Base-by-base conservation (phyloP, 2,888 invertebrate species). In the Serripes groenlandicus region DNA sequence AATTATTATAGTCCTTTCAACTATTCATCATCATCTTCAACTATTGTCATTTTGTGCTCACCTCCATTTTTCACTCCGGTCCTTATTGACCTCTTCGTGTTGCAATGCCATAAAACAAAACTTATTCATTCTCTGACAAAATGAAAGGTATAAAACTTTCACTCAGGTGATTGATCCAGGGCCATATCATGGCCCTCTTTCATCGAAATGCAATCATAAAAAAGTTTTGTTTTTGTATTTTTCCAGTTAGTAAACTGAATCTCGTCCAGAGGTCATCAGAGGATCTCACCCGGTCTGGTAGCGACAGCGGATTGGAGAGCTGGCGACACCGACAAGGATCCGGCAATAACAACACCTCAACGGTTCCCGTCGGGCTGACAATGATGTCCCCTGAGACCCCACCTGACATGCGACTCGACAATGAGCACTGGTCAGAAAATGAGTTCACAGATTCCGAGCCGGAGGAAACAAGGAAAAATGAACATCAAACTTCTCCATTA, bases 391-490 rank as follows among this genome's bases (percentile, higher is more conserved):
- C 92, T 1, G 88, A 90, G 52, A 88, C 90, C 28, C 91, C 91
- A 11, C 87, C 90, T 21, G 83, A 84, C 70, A 86, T 86, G 9
- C 81, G 81, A 7, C 64, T 86, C 1, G 82, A 81, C 15, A 97
- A 97, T 91, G 92, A 91, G 4, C 97, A 97, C 92, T 98, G 98
- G 97, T 98, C 98, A 91, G 97, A 97, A 92, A 98, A 98, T 94
- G 97, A 97, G 92, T 98, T 97, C 85, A 98, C 98, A 3, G 91
- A 92, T 76, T 90, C 89, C 52, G 92, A 92, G 34, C 86, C 87
- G 11, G 92, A 91, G 37, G 88, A 88, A 42, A 87, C 86, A 37
- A 78, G 75, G n/a, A 75, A 34, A 35, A 56, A 52, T 23, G 84
- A 85, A 28, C 85, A 83, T 35, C 87, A 89, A 56, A 69, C 64